These are phyloP conservation scores for Crenichthys baileyi DNA, from an alignment of 2,797 vertebrate genomes.

Conservation along the genomic window DNA sequence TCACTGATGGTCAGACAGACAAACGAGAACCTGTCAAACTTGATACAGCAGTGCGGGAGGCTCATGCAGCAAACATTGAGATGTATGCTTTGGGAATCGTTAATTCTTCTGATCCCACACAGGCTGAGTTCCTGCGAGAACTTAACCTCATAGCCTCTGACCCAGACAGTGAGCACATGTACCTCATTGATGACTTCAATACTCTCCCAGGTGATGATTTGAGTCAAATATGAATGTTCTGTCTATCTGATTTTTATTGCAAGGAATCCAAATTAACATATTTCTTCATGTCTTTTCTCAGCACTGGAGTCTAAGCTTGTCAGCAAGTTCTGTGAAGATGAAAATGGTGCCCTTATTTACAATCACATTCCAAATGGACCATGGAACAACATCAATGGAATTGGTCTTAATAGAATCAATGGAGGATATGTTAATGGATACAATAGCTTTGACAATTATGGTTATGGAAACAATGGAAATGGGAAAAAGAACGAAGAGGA, in stretches of 20 bases:
- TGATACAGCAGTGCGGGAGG: conserved; percentile 87
- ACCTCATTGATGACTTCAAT: conserved; percentile 92
- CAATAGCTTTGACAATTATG: conserved; percentile 57
- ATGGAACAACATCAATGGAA: conserved; percentile 72
- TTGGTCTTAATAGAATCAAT: conserved; percentile 57
- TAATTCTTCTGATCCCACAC: conserved; percentile 87
- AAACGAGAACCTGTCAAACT: conserved; percentile 90
- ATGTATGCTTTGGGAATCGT: conserved; percentile 93
- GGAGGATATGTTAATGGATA: conserved; percentile 43
- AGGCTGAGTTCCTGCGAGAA: conserved; percentile 87
- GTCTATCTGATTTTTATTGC: not conserved
- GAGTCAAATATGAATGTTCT: conserved; percentile 2
- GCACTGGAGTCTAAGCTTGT: conserved; percentile 90
- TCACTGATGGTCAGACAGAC: conserved; percentile 91
- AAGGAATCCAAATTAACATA: conserved; percentile 1
- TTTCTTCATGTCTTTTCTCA: conserved; percentile 50
- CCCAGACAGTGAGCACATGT: conserved; percentile 92
- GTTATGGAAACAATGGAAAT: conserved; percentile 42
- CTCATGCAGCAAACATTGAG: conserved; percentile 91
- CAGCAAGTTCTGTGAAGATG: conserved; percentile 93
- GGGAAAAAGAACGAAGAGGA: conserved; percentile 55
- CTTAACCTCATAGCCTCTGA: conserved; percentile 93
- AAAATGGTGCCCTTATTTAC: conserved; percentile 88
- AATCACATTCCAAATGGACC: conserved; percentile 81
- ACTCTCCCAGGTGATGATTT: conserved; percentile 85